A percentile compares a stretch with the other conserved stretches of the same genome.
phyloP scores from a whole-genome alignment of 1,140 invertebrate species.

The Coelopa frigida region DNA sequence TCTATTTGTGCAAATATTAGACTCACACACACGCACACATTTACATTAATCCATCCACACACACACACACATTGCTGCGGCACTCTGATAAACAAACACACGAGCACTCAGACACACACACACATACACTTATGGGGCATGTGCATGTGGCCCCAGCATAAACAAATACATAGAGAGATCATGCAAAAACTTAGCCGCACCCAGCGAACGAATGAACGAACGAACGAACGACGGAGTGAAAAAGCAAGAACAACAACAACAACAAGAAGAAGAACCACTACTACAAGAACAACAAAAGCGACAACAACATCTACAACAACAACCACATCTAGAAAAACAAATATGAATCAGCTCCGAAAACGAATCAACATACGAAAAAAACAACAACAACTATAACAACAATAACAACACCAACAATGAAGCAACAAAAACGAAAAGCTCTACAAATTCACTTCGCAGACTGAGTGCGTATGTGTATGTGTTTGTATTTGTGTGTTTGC shows the following conservation, averaged over 20 bases:
- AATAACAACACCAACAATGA: no score
- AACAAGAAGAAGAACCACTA: neutral
- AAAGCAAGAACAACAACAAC: neutral
- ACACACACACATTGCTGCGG: constrained; percentile 5
- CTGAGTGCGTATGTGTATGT: no score
- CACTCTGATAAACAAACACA: constrained; percentile 1
- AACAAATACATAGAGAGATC: neutral
- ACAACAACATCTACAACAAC: constrained; percentile 1
- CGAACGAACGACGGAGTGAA: constrained; percentile 1
- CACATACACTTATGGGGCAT: no score
- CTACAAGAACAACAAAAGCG: constrained; percentile 1
- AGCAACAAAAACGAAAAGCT: no score
- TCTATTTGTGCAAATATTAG: constrained; percentile 5
- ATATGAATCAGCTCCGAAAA: no score
- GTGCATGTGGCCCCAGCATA: neutral
- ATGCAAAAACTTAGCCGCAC: constrained; percentile 11
- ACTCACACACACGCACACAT: neutral
- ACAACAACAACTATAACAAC: no score
- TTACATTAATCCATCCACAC: constrained; percentile 2
- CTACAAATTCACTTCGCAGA: no score
- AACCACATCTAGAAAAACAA: constrained; percentile 18
- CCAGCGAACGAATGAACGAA: constrained; percentile 14
- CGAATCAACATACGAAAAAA: no score
- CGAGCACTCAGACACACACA: neutral
- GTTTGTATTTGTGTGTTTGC: no score